Evolutionary conservation across 2,888 invertebrate genomes (phyloP).

Genomic region (Embidobia sp.): DNA sequence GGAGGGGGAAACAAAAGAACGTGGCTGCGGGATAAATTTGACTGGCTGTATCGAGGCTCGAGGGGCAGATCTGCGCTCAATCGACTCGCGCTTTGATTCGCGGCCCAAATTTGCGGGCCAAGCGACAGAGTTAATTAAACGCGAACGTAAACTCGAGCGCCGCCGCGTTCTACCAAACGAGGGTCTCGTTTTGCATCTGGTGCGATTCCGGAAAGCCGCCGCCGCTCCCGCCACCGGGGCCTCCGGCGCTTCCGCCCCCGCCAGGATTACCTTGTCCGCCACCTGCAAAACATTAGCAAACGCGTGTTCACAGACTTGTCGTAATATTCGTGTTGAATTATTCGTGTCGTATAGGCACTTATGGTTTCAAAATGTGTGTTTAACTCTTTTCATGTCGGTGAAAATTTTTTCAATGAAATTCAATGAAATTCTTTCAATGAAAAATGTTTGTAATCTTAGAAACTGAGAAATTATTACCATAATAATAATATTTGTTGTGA

Average conservation of each 20-base stretch:
- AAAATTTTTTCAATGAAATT: no score
- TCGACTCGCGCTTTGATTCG: conserved; percentile 53
- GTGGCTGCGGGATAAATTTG: conserved; percentile 29
- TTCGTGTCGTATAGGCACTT: no score
- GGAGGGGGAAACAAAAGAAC: conserved; percentile 24
- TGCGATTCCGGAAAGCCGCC: conserved; percentile 89
- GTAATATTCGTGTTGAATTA: conserved; percentile 32
- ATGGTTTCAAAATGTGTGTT: no score
- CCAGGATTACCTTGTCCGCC: conserved; percentile 87
- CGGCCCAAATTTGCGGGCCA: conserved; percentile 17
- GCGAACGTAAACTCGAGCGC: conserved; percentile 66
- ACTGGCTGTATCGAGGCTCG: conserved; percentile 38
- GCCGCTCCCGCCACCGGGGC: conserved; percentile 88
- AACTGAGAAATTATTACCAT: no score
- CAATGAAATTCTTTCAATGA: no score
- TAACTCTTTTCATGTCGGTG: no score
- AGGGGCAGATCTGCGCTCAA: conserved; percentile 48
- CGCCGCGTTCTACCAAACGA: conserved; percentile 86
- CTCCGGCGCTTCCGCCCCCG: conserved; percentile 86
- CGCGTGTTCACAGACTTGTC: conserved; percentile 35
- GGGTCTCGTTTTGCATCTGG: conserved; percentile 88
- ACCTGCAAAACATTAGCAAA: conserved; percentile 81
- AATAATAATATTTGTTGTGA: no score
- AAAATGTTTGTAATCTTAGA: no score
- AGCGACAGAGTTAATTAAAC: conserved; percentile 74